phyloP scores from a whole-genome alignment of 2,888 invertebrate species.

The Apamea monoglypha region DNA sequence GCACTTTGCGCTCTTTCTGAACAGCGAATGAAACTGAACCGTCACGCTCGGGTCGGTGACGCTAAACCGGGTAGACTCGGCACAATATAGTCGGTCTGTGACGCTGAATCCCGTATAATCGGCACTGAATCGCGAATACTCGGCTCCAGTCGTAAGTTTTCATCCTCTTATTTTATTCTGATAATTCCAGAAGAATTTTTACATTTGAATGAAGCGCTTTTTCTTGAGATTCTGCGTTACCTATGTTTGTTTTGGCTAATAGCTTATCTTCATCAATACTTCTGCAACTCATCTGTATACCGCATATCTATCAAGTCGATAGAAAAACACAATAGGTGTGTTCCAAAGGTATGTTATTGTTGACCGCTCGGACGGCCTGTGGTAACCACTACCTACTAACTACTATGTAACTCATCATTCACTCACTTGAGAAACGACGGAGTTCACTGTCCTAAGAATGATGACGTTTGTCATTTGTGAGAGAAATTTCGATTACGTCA shows the following conservation, averaged over 20 bases:
- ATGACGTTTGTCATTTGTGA: constrained; percentile 39
- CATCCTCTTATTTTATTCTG: background rate
- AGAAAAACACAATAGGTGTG: constrained; percentile 79
- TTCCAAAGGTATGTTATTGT: constrained; percentile 79
- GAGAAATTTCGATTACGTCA: constrained; percentile 5
- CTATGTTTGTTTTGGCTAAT: background rate
- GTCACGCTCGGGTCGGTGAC: too few species aligned
- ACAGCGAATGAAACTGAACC: too few species aligned
- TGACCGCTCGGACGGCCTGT: constrained; percentile 70
- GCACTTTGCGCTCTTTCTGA: too few species aligned
- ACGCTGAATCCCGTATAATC: too few species aligned
- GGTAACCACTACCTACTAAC: constrained; percentile 34
- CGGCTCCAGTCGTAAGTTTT: too few species aligned
- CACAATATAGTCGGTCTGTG: too few species aligned
- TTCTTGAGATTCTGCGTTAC: background rate
- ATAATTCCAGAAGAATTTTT: too few species aligned
- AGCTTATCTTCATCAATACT: constrained; percentile 21
- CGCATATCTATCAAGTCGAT: constrained; percentile 13
- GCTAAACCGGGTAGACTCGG: too few species aligned
- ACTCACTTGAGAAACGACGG: constrained; percentile 6
- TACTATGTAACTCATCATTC: constrained; percentile 47
- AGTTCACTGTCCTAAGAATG: constrained; percentile 41
- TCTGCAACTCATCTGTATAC: constrained; percentile 28
- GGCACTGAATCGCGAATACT: too few species aligned
- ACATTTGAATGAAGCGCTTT: background rate